Evolutionary conservation across 2,888 invertebrate species (phyloP), one percentile per base, ranked within the genome.

Genomic region (Lepetodrilus schrolli): DNA sequence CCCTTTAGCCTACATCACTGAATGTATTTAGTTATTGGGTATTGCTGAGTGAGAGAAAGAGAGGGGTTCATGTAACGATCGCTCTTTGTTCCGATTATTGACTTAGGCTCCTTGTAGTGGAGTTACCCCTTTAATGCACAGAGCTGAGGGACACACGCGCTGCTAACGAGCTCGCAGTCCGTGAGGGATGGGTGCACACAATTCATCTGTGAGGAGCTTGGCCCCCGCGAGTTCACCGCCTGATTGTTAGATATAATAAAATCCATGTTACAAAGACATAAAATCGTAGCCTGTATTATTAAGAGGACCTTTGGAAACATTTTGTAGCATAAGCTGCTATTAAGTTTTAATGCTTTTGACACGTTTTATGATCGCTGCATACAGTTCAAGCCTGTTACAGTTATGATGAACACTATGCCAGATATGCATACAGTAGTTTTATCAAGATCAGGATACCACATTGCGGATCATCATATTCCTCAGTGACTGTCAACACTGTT

Each of bases 221-320:
- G 58, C 26, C 58, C 58, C 58, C 4, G 34, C 58, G 58, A 58
- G 58, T n/a, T 17, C 58, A 23, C 30, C 1, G 58, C 30, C 58
- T 58, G 58, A 58, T 58, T 34, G 58, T 58, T 58, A 58, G 58
- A 58, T 58, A 58, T 34, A 58, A 58, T 58, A 58, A 58, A 58
- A 23, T 58, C 26, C 26, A 23, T 58, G 58, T 30, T 26, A 34
- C 30, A 26, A 26, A 34, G 58, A 58, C 34, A 58, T 58, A 58
- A 58, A 58, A 58, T 58, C 26, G 30, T 58, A 34, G 26, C 30
- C 58, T 26, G 58, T 58, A 58, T 58, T 58, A 58, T 30, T 58
- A 58, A 58, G 17, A 30, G 26, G 23, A 58, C 17, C 58, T 58
- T 58, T 26, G 7, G 58, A 58, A 30, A 30, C 58, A n/a, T 30